Base-by-base conservation (phyloP, 2,888 invertebrate species). In the Cephus spinipes region DNA sequence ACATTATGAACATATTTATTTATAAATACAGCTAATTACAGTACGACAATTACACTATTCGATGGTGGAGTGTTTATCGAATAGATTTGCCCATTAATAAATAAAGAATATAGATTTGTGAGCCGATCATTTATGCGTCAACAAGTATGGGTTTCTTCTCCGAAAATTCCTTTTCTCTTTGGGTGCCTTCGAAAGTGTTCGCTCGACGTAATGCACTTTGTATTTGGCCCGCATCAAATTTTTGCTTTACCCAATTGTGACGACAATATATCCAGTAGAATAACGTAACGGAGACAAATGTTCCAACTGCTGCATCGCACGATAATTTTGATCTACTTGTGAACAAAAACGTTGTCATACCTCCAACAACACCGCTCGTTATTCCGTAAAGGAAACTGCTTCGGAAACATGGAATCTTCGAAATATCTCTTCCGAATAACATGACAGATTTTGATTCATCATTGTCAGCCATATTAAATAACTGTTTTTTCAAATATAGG, bases 361-460 rank as follows among this genome's bases (percentile, higher is more conserved):
- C 97, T 80, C 92, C 89, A 4, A 93, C 94, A 34, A 97, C 86
- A 75, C 97, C 97, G 73, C 95, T 93, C 76, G 93, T 91, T 76
- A 96, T 94, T 12, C 97, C 96, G 90, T 95, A 95, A 0, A 97
- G 89, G 87, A 96, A 95, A 89, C 96, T 96, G 86, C 94, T 94
- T 81, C 96, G 93, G 90, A 96, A 97, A 91, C 97, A 97, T 0
- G 96, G 96, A 80, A 97, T 95, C 92, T 95, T 93, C 0, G 95
- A 92, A 33, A 96, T 89, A 91, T 96, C 95, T 84, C 94, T 93
- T 12, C 96, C 96, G 90, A 96, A 96, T 75, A 96, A 84, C 15
- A 93, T 89, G 6, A 55, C 23, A 9, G 55, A 0, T 55, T 55
- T 55, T 55, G 55, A 9, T 55, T 23, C 23, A 55, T 9, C 23